These are phyloP conservation scores for Bugulina stolonifera DNA, from an alignment of 2,888 invertebrate species.

Conservation along the genomic window DNA sequence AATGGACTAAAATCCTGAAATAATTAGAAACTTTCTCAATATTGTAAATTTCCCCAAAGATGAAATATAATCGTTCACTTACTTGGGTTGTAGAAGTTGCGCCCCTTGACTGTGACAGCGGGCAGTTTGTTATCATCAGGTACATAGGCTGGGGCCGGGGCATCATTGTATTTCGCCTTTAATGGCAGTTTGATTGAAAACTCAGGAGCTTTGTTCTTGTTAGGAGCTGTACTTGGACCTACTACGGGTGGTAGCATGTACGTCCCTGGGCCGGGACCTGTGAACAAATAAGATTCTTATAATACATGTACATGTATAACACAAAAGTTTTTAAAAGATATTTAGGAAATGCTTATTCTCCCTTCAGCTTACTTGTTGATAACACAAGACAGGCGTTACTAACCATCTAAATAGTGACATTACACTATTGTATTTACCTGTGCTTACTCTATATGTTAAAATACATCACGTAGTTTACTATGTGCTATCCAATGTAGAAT, in stretches of 20 bases:
- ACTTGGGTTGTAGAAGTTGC: conserved; percentile 22
- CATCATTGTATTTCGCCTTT: conserved; percentile 20
- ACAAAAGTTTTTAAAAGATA: too few species aligned
- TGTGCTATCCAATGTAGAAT: too few species aligned
- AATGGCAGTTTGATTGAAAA: conserved; percentile 4
- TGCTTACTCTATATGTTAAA: too few species aligned
- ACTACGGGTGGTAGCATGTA: conserved; percentile 14
- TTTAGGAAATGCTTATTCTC: too few species aligned
- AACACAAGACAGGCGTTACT: too few species aligned
- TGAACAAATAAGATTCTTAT: neutral
- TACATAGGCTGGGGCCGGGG: conserved; percentile 12
- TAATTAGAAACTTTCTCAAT: neutral
- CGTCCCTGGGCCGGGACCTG: conserved; percentile 15
- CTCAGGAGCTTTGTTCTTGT: conserved; percentile 10
- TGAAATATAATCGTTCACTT: neutral
- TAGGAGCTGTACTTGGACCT: conserved; percentile 5
- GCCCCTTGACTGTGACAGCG: conserved; percentile 23
- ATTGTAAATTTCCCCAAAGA: too few species aligned
- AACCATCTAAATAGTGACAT: too few species aligned
- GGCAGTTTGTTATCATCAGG: conserved; percentile 21
- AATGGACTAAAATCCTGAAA: neutral
- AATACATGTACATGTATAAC: too few species aligned
- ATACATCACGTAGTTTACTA: too few species aligned
- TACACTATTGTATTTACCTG: too few species aligned
- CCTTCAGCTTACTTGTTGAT: too few species aligned